Evolutionary conservation across 2,797 vertebrate species (phyloP), one percentile per base, ranked within the genome.

Genomic region (Malurus leucopterus): DNA sequence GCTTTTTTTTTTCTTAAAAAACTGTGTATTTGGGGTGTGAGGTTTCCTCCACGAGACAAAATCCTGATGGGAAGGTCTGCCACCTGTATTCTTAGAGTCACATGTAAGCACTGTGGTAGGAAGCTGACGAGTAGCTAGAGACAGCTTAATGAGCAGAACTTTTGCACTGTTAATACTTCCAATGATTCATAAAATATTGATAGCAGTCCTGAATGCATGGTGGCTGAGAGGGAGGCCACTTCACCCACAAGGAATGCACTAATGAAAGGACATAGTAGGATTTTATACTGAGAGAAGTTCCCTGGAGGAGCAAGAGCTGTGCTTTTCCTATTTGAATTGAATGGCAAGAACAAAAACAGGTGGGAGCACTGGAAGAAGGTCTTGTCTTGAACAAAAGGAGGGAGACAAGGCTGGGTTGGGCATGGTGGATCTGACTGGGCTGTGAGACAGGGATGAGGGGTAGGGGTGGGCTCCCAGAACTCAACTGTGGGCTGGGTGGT

Each of bases 141-240:
- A 41, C 16, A 22, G 26, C 29, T 55, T 47, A 55, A 83, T 9
- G 20, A 83, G 47, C 50, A 82, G 61, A 89, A 90, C 50, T 85
- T 88, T 20, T 26, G 30, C 30, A 32, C 74, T 89, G 61, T 68
- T 91, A 83, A 51, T 65, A 49, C 62, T 87, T 85, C 18, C 76
- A 92, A 51, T 78, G 76, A 80, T 74, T 94, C 72, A 83, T 41
- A 87, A 85, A 83, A 85, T 78, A 93, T 46, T 85, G 79, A 89
- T 85, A 92, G 84, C 47, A 58, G 67, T 51, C 65, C 69, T 83
- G 69, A 87, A 76, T 22, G 36, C 0, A 0, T 20, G 23, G 15
- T 64, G 30, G 38, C 69, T 54, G 51, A 79, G 58, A 90, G 26
- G 40, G 40, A 90, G 75, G 79, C 50, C 34, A n/a, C 54, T 87